Conservation (phyloP, 1,140 invertebrate genomes). For the Penaeus japonicus region DNA sequence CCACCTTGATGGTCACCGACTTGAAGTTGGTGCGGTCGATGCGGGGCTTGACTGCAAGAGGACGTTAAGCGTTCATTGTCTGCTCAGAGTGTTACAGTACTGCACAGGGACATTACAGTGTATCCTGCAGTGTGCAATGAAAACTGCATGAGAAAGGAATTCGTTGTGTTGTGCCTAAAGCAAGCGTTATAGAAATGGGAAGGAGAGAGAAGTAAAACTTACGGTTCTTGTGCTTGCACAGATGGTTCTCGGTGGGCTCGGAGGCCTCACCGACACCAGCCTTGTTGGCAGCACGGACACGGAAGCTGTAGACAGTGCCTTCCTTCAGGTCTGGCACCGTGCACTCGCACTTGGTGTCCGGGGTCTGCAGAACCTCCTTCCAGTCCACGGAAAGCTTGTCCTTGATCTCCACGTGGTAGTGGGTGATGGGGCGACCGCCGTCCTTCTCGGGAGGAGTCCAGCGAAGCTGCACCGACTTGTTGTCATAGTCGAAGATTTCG, state of each 20-base stretch:
- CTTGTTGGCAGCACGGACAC: slow-evolving; percentile 91
- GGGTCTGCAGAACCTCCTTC: slow-evolving; percentile 84
- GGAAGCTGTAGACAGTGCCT: slow-evolving; percentile 92
- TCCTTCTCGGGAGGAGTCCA: slow-evolving; percentile 90
- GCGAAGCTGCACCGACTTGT: slow-evolving; percentile 85
- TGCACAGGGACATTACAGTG: too few species aligned
- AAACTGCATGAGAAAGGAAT: too few species aligned
- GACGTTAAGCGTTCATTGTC: background rate
- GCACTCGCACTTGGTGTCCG: slow-evolving; percentile 77
- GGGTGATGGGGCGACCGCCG: slow-evolving; percentile 92
- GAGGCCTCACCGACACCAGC: slow-evolving; percentile 87
- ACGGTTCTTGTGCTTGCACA: slow-evolving; percentile 93
- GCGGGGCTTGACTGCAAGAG: slow-evolving; percentile 57
- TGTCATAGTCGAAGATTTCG: slow-evolving; percentile 92
- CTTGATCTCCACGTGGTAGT: slow-evolving; percentile 95
- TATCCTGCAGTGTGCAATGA: too few species aligned
- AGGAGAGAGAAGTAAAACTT: slow-evolving; percentile 68
- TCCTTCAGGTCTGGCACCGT: slow-evolving; percentile 90
- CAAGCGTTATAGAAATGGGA: background rate
- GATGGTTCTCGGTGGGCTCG: slow-evolving; percentile 88
- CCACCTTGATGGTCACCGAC: slow-evolving; percentile 84
- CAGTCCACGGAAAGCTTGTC: slow-evolving; percentile 87
- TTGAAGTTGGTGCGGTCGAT: slow-evolving; percentile 89
- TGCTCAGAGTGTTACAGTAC: background rate
- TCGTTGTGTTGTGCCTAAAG: too few species aligned